Base-by-base conservation (phyloP, 2,113 vertebrate genomes). In the Monopterus albus region DNA sequence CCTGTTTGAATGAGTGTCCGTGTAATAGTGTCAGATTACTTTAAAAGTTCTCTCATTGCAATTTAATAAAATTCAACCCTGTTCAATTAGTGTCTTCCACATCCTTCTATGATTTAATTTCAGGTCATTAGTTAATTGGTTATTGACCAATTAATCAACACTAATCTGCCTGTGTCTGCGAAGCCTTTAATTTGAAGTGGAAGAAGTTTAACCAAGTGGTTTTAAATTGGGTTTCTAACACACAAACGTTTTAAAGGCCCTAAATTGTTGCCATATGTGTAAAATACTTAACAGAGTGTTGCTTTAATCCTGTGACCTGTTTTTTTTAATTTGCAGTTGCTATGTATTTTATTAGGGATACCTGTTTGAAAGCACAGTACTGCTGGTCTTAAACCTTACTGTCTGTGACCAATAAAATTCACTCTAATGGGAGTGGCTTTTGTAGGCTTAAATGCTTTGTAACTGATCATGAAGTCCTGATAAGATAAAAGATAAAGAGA, bases 401-500 rank as follows among this genome's bases (percentile, higher is more conserved):
- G 28, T 29, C 14, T 18, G 6, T 25, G 33, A 42, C 23, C 68
- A 53, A 31, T 78, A 75, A 75, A 82, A 66, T 40, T 31, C 43
- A 75, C 49, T 73, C 79, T 6, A 36, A 17, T 26, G 46, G 13
- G 47, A 20, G 63, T 53, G 47, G 31, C 78, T 63, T 56, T 70
- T 67, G 45, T 49, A 40, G 43, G 40, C 46, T 84, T 79, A 63
- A 82, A 65, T 67, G 29, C 55, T 68, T 69, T 61, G 73, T 42
- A 57, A 78, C 56, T 17, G 29, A 38, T 28, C n/a, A 58, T 23
- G 9, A 29, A 28, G 35, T 18, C 8, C 9, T 55, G 65, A 75
- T 75, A 50, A 15, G 33, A 7, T 39, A 21, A 28, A 45, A 40
- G 67, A 63, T 38, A 26, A 38, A 47, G 20, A 29, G 0, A 28